A percentile compares a stretch with the other conserved stretches of the same genome.
Evolutionary conservation across 2,797 vertebrate species (phyloP).

Genomic region (Poeciliopsis presidionis): DNA sequence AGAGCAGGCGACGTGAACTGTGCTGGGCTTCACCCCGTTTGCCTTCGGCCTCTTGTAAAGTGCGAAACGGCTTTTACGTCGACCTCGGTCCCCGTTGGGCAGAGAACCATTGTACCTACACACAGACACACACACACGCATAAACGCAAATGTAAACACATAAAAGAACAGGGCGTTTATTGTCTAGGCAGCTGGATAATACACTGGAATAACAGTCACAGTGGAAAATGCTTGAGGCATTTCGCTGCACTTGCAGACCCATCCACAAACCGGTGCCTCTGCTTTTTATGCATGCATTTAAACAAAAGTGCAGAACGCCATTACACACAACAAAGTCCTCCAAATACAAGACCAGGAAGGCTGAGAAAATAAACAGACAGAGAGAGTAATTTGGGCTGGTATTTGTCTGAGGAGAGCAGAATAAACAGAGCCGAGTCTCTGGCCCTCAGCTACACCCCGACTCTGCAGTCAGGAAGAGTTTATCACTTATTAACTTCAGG

Average conservation of each 20-base stretch:
- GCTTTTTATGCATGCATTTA: constrained; percentile 41
- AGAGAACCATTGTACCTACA: constrained; percentile 98
- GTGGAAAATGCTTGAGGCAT: constrained; percentile 55
- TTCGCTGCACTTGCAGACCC: constrained; percentile 7
- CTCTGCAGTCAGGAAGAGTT: constrained; percentile 32
- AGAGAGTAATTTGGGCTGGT: constrained; percentile 60
- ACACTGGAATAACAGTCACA: constrained; percentile 52
- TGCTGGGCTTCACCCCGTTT: constrained; percentile 98
- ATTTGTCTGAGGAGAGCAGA: constrained; percentile 50
- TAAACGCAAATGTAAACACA: constrained; percentile 18
- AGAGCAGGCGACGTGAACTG: constrained; percentile 95
- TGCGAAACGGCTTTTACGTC: constrained; percentile 97
- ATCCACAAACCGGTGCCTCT: constrained; percentile 28
- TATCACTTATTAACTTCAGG: constrained; percentile 19
- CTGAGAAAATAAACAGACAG: constrained; percentile 68
- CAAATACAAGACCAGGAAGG: constrained; percentile 51
- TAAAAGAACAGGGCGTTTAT: constrained; percentile 59
- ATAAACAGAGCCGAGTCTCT: constrained; percentile 71
- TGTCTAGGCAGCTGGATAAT: constrained; percentile 49
- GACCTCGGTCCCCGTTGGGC: constrained; percentile 96
- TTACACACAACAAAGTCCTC: constrained; percentile 58
- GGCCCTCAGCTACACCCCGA: constrained; percentile 39
- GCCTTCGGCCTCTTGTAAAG: constrained; percentile 96
- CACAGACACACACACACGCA: constrained; percentile 23
- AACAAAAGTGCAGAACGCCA: constrained; percentile 46